Conservation (phyloP, 2,113 vertebrate species). For the Eurypyga helias region DNA sequence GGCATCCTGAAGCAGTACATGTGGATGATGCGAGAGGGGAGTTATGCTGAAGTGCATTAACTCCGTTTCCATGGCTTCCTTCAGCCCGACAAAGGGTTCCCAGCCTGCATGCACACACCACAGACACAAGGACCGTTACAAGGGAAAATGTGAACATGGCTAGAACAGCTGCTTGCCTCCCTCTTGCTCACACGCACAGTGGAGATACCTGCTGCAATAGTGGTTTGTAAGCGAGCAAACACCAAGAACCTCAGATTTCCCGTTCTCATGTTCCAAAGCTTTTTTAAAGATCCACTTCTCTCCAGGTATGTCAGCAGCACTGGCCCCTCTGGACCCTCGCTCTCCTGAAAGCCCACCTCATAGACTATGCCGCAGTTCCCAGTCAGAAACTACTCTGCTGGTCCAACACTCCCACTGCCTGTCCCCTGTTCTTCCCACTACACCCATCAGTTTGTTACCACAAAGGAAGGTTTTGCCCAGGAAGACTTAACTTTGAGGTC, state of each 20-base stretch:
- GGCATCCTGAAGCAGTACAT: background rate
- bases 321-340: background rate
- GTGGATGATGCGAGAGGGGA: accelerated
- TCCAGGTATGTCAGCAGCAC: background rate
- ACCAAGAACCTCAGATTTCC: background rate
- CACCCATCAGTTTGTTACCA: background rate
- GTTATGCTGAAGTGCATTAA: background rate
- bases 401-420: no score
- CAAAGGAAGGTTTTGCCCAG: background rate
- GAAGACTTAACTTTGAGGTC: background rate
- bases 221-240: background rate
- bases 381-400: background rate
- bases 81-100: background rate
- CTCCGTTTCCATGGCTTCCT: background rate
- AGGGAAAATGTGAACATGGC: background rate
- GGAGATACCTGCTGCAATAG: background rate
- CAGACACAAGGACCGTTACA: background rate
- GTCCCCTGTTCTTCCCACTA: background rate
- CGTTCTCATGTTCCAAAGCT: background rate
- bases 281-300: background rate
- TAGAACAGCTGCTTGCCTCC: background rate
- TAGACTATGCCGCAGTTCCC: background rate
- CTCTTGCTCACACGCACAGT: background rate
- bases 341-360: background rate
- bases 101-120: background rate